Evolutionary conservation across 2,888 invertebrate genomes (phyloP).

Genomic region (Sussaba pulchella): DNA sequence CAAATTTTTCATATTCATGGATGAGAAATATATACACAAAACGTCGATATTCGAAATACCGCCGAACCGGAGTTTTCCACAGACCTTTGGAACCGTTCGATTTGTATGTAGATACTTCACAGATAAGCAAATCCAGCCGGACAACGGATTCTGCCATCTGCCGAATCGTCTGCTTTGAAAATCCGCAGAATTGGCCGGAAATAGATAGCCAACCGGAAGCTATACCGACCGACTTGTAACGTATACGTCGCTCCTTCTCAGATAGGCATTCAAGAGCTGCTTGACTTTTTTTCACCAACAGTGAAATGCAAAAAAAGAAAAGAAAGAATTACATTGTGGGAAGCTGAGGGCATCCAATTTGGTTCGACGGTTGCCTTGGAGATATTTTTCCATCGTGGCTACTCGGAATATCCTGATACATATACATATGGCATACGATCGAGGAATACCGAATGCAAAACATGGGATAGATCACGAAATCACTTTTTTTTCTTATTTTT

Average conservation of each 20-base stretch:
- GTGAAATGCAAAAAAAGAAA: constrained; percentile 20
- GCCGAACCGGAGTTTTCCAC: neutral
- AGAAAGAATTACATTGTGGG: constrained; percentile 44
- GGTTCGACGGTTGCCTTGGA: constrained; percentile 61
- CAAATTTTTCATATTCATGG: too few relatives aligned
- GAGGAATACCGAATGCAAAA: constrained; percentile 37
- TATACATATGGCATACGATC: constrained; percentile 24
- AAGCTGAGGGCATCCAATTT: constrained; percentile 67
- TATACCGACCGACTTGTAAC: constrained; percentile 1
- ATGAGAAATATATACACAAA: too few relatives aligned
- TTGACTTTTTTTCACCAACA: constrained; percentile 35
- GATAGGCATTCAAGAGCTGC: constrained; percentile 29
- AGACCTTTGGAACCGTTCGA: neutral
- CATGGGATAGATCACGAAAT: constrained; percentile 46
- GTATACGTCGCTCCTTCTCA: neutral
- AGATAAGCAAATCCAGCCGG: constrained; percentile 4
- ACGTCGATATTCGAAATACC: neutral
- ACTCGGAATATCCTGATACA: constrained; percentile 25
- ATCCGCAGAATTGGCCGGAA: constrained; percentile 46
- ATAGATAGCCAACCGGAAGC: constrained; percentile 23
- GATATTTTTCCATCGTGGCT: constrained; percentile 32
- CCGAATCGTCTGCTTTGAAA: constrained; percentile 36
- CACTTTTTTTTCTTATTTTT: constrained; percentile 15
- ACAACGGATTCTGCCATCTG: constrained; percentile 21
- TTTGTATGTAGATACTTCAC: constrained; percentile 11